A percentile compares a stretch with the other conserved stretches of the same genome.
These are phyloP conservation scores for Notodonta ziczac DNA, from an alignment of 2,888 invertebrate species.

Conservation along the genomic window DNA sequence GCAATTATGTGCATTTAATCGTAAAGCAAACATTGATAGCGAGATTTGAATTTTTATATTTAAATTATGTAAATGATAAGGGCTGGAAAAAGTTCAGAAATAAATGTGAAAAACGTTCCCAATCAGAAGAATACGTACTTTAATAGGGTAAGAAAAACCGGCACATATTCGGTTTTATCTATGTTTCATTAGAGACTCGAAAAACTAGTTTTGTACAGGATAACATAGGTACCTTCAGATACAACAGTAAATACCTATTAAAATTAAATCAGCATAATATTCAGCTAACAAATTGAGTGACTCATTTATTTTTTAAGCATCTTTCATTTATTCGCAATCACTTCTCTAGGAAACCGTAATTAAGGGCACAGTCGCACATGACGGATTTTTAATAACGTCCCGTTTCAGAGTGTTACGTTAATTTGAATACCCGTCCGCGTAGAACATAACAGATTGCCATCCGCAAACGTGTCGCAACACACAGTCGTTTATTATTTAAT, in stretches of 20 bases:
- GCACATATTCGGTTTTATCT: too few relatives aligned
- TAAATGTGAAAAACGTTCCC: too few relatives aligned
- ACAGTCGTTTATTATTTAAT: conserved; percentile 59
- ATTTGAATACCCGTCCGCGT: conserved; percentile 51
- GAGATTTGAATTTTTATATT: too few relatives aligned
- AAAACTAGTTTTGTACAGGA: too few relatives aligned
- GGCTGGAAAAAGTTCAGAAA: too few relatives aligned
- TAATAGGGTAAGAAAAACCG: too few relatives aligned
- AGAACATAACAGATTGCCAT: conserved; percentile 47
- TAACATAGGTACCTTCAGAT: too few relatives aligned
- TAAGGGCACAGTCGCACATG: conserved; percentile 28
- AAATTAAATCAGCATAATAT: too few relatives aligned
- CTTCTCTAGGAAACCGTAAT: conserved; percentile 27
- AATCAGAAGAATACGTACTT: too few relatives aligned
- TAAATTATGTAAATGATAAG: too few relatives aligned
- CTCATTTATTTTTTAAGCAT: neutral
- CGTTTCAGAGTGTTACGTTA: conserved; percentile 41
- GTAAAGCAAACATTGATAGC: neutral
- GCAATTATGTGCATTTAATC: conserved; percentile 1
- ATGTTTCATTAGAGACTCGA: too few relatives aligned
- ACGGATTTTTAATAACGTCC: conserved; percentile 33
- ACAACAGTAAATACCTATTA: too few relatives aligned
- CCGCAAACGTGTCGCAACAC: conserved; percentile 53
- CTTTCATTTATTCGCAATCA: conserved; percentile 28
- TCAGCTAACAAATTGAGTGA: neutral